Percentiles rank a stretch among this genome's conserved stretches.
phyloP scores from a whole-genome alignment of 1,140 invertebrate species.

The Lepidurus arcticus region DNA sequence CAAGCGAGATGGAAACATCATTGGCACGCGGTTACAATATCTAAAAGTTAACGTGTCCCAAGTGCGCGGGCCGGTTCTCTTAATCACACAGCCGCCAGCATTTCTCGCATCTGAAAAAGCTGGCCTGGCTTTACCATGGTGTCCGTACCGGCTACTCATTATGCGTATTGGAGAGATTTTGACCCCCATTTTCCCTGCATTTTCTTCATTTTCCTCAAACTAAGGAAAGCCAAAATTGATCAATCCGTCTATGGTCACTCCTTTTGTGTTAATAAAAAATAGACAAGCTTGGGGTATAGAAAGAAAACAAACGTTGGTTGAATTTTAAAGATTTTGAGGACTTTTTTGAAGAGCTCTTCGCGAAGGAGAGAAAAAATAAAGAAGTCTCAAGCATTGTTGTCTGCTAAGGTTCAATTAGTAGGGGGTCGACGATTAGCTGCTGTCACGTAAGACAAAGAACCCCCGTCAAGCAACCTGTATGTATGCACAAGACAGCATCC shows the following conservation, averaged over 20 bases:
- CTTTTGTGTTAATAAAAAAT: too few species aligned
- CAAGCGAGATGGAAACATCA: neutral
- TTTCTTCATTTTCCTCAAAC: neutral
- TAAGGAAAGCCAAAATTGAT: too few species aligned
- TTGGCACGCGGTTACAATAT: neutral
- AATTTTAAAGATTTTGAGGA: too few species aligned
- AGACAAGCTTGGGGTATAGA: too few species aligned
- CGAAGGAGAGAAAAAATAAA: neutral
- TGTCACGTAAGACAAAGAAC: conserved; percentile 21
- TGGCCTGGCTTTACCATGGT: neutral
- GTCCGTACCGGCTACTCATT: neutral
- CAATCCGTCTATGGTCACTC: too few species aligned
- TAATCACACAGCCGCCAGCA: conserved; percentile 19
- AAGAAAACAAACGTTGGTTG: too few species aligned
- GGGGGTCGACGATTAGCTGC: conserved; percentile 20
- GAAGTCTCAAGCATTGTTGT: neutral
- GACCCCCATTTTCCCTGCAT: neutral
- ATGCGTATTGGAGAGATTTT: neutral
- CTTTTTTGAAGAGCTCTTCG: too few species aligned
- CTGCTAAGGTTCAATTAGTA: conserved; percentile 7
- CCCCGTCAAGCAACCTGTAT: conserved; percentile 17
- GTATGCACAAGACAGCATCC: conserved; percentile 17
- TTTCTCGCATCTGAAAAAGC: neutral
- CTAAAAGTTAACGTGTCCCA: neutral
- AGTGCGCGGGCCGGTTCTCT: neutral